phyloP scores from a whole-genome alignment of 2,888 invertebrate genomes.

The Boloria euphrosyne region DNA sequence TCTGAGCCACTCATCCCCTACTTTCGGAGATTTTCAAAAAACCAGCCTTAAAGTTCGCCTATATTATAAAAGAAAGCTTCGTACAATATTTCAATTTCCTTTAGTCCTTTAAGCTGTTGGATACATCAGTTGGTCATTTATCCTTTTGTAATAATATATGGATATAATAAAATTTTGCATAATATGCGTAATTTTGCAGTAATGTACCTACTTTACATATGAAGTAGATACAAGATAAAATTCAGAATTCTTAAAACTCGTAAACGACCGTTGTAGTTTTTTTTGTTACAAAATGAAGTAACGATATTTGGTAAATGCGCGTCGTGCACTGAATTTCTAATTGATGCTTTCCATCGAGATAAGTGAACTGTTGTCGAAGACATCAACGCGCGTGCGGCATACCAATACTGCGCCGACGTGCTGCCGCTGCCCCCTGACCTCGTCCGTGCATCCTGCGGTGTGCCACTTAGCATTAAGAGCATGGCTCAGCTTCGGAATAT shows the following conservation, averaged over 20 bases:
- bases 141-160: no score
- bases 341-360: constrained; percentile 23
- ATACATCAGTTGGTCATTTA: no score
- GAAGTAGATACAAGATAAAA: not conserved
- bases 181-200: not conserved
- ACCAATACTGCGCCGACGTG: constrained; percentile 9
- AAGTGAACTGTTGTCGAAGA: constrained; percentile 16
- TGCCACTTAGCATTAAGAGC: constrained; percentile 18
- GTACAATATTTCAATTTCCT: no score
- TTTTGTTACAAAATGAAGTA: constrained; percentile 10
- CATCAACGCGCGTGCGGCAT: constrained; percentile 8
- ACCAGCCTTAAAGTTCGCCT: no score
- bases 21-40: no score
- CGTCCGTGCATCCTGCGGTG: constrained; percentile 6
- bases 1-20: no score
- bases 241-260: not conserved
- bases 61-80: no score
- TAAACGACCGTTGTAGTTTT: not conserved
- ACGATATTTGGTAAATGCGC: constrained; percentile 19
- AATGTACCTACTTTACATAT: not conserved
- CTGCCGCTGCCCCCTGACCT: constrained; percentile 13
- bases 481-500: not conserved
- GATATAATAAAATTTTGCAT: not conserved
- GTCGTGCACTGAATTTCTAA: constrained; percentile 22
- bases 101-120: no score